Evolutionary conservation across 1,140 invertebrate genomes (phyloP), one percentile per base, ranked within the genome.

Genomic region (Ylistrum balloti): DNA sequence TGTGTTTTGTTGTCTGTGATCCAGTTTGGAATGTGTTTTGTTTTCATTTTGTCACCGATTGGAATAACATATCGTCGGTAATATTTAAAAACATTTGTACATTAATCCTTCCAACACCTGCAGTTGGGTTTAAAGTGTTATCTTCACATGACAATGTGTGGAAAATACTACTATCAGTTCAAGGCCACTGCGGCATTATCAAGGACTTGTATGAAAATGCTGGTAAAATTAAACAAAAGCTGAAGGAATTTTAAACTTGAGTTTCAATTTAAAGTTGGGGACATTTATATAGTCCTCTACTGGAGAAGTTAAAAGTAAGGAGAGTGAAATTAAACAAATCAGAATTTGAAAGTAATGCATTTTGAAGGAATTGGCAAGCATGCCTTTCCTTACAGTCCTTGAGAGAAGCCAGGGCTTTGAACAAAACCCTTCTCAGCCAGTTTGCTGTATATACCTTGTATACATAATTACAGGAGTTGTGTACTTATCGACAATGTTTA

Each of bases 401-500:
- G 56, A 74, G 56, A 17, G 17, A 74, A 74, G 56, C 5, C 28
- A 28, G 15, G 56, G 56, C 56, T 28, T n/a, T 28, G 56, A 74
- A 74, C 56, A 74, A 74, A 74, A 74, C 2, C 56, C 56, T 38
- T 38, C 56, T 74, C 56, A 74, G 56, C 56, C 56, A 74, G 56
- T 74, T 11, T 22, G 22, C 22, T 56, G 22, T 56, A 74, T 74
- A 74, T 74, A 48, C 45, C 11, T 17, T 48, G 45, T 48, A 74
- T 74, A 74, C 22, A 74, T 74, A n/a, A 17, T 74, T 5, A 74
- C 13, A 74, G 56, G 56, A 74, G 56, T 74, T 74, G 56, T 74
- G 56, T 74, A 74, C 56, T 74, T 74, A 74, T n/a, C 56, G 56
- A 74, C 56, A 74, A 28, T 74, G 56, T 74, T 74, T 74, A 74